These are phyloP conservation scores for Encarsia formosa DNA, from an alignment of 2,888 invertebrate genomes.

Conservation along the genomic window DNA sequence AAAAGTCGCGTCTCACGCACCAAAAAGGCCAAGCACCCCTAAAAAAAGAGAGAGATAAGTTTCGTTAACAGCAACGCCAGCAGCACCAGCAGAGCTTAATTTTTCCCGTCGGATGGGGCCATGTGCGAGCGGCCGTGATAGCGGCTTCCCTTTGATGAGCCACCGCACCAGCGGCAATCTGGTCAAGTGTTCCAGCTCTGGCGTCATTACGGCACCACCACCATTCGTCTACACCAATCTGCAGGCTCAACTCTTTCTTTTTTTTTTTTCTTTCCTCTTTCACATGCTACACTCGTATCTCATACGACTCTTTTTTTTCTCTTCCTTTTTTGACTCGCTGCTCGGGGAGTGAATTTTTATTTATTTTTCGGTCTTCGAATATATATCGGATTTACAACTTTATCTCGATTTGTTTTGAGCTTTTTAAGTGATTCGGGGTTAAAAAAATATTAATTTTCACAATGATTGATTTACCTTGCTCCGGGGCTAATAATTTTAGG, in stretches of 20 bases:
- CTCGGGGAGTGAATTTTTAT: constrained; percentile 6
- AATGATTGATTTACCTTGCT: constrained; percentile 1
- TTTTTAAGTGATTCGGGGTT: constrained; percentile 7
- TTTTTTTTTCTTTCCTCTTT: not conserved
- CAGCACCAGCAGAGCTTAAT: constrained; percentile 6
- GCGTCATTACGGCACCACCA: constrained; percentile 21
- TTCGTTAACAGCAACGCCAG: not conserved
- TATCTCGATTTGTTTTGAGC: constrained; percentile 20
- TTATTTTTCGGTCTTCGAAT: constrained; percentile 11
- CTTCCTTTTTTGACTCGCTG: constrained; percentile 4
- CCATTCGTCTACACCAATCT: constrained; percentile 1
- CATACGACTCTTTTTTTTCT: not conserved
- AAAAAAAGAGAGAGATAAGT: constrained; percentile 2
- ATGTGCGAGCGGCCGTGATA: constrained; percentile 47
- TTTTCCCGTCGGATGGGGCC: constrained; percentile 33
- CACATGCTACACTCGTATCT: not conserved
- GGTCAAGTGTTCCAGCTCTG: constrained; percentile 37
- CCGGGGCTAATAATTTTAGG: constrained; percentile 1
- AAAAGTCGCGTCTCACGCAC: too few relatives aligned
- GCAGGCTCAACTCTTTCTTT: not conserved
- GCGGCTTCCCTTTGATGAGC: constrained; percentile 45
- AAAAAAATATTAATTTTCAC: too few relatives aligned
- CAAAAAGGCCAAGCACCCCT: too few relatives aligned
- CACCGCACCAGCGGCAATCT: constrained; percentile 29
- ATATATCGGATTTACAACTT: constrained; percentile 18